Evolutionary conservation across 2,888 invertebrate genomes (phyloP).

Genomic region (Bellardia bayeri): DNA sequence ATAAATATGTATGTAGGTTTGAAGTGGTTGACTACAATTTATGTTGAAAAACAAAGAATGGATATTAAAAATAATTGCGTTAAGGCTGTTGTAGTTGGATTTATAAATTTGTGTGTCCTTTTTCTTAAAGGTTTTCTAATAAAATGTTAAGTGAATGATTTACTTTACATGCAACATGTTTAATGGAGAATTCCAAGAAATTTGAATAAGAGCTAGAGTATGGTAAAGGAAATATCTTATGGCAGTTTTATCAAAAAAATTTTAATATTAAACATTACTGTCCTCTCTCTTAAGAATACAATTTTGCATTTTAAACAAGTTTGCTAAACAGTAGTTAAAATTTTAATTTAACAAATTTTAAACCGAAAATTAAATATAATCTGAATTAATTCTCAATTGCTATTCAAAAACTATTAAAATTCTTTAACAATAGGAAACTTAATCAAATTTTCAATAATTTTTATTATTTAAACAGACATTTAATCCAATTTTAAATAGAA

Average conservation of each 20-base stretch:
- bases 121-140: background rate
- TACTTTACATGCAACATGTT: background rate
- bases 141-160: background rate
- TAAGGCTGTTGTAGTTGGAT: background rate
- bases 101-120: background rate
- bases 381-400: background rate
- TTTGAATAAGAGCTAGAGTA: too few species aligned
- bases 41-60: too few species aligned
- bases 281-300: too few species aligned
- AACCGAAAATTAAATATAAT: background rate
- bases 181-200: too few species aligned
- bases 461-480: constrained; percentile 58
- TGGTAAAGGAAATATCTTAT: too few species aligned
- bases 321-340: too few species aligned
- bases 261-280: too few species aligned
- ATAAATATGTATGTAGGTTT: background rate
- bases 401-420: background rate
- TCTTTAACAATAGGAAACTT: constrained; percentile 20
- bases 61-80: background rate
- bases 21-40: background rate
- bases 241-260: too few species aligned
- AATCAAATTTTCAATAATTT: constrained; percentile 42
- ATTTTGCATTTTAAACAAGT: too few species aligned
- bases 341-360: too few species aligned
- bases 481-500: constrained; percentile 54